Evolutionary conservation across 1,140 invertebrate species (phyloP), one percentile per base, ranked within the genome.

Genomic region (Onthophagus taurus): DNA sequence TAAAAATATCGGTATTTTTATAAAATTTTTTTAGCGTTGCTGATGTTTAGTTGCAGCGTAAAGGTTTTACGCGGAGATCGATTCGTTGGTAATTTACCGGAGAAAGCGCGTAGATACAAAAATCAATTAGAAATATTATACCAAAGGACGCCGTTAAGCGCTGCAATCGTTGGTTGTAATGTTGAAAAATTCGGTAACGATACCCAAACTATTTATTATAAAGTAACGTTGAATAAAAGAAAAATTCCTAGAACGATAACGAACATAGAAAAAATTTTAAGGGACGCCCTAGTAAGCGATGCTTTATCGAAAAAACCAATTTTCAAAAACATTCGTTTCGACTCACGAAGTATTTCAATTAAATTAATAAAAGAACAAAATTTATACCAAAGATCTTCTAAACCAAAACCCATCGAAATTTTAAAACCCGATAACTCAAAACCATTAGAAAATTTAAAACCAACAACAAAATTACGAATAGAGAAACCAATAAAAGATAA

Each of bases 141-240:
- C 42, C 53, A 64, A 47, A 59, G 65, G 59, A 83, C 71, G 62
- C 54, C 71, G 1, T 55, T 86, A 33, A 71, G 75, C 18, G 67
- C 74, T 29, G 72, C 81, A 11, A 74, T 81, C 44, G 72, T 77
- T 20, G 74, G 76, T 11, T 71, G 74, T 8, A 59, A 73, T 8
- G 75, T 85, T 47, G 77, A 80, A 20, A 74, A 73, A 56, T 83
- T 86, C 56, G 76, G 79, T 14, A 79, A 78, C 49, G 74, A 78
- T 41, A 72, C 74, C 39, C 60, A 83, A n/a, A 77, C 81, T 48
- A 78, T 85, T 7, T 80, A 81, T 63, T 87, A 84, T 64, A 76
- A 73, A 64, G 53, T 87, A 7, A 78, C 81, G 48, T 66, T 86
- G 13, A 82, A 87, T 59, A 70, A 79, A 53, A 78, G 71, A 83